Conservation (phyloP, 2,888 invertebrate genomes). For the Campopleginae sp. region DNA sequence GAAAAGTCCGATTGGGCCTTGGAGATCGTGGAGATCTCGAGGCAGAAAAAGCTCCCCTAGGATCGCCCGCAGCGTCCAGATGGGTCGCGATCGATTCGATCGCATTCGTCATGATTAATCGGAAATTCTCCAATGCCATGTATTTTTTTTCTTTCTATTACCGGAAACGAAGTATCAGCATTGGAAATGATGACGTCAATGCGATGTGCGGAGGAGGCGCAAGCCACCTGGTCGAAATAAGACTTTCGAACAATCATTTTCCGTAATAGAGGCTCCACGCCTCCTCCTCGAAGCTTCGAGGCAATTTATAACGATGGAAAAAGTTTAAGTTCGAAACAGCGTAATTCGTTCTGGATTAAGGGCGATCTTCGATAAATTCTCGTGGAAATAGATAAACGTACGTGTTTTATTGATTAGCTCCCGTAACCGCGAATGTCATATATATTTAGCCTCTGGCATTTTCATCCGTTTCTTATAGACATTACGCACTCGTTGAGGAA, state of each 20-base stretch:
- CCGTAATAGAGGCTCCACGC: constrained; percentile 23
- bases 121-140: constrained; percentile 17
- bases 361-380: constrained; percentile 25
- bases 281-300: not conserved
- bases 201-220: not conserved
- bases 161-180: constrained; percentile 78
- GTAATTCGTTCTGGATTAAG: not conserved
- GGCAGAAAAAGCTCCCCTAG: no score
- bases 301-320: constrained; percentile 18
- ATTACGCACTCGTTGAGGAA: constrained; percentile 37
- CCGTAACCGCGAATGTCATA: not conserved
- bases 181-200: constrained; percentile 73
- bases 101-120: constrained; percentile 10
- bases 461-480: constrained; percentile 38
- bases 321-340: constrained; percentile 9
- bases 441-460: constrained; percentile 8
- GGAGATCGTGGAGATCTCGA: no score
- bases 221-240: constrained; percentile 13
- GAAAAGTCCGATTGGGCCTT: not conserved
- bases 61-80: constrained; percentile 3
- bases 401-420: constrained; percentile 36
- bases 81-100: constrained; percentile 16
- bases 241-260: constrained; percentile 43
- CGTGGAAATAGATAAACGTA: constrained; percentile 9
- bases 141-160: constrained; percentile 71